A percentile compares a stretch with the other conserved stretches of the same genome.
These are phyloP conservation scores for Heterodera carotae DNA, from an alignment of 1,140 invertebrate genomes.

Conservation along the genomic window DNA sequence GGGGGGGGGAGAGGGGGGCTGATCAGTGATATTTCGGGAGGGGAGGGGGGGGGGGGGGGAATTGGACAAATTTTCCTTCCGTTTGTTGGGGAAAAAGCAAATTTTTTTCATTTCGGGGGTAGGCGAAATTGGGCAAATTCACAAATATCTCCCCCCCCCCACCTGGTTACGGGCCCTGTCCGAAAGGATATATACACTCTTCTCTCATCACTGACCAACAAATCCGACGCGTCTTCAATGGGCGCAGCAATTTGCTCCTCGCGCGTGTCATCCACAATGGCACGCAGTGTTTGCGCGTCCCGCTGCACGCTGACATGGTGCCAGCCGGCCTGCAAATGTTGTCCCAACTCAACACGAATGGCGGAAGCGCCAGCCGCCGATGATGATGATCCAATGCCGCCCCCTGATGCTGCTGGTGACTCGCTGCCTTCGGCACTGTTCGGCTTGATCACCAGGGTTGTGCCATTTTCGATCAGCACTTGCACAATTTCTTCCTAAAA, in stretches of 20 bases:
- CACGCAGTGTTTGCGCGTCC: conserved; percentile 61
- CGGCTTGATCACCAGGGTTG: conserved; percentile 36
- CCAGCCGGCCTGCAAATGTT: conserved; percentile 69
- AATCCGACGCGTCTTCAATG: conserved; percentile 26
- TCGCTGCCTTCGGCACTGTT: conserved; percentile 57
- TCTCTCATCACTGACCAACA: conserved; percentile 6
- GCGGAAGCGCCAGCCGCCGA: conserved; percentile 9
- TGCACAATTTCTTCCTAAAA: conserved; percentile 39
- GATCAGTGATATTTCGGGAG: too few species aligned
- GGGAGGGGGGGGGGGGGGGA: too few species aligned
- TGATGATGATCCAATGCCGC: too few species aligned
- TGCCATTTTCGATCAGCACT: conserved; percentile 26
- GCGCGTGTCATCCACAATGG: conserved; percentile 83
- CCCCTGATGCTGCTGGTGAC: too few species aligned
- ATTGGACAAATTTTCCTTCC: too few species aligned
- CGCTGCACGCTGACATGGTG: conserved; percentile 62
- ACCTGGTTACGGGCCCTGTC: too few species aligned
- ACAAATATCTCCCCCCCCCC: too few species aligned
- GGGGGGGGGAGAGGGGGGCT: too few species aligned
- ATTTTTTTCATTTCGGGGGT: too few species aligned
- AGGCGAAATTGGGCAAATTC: too few species aligned
- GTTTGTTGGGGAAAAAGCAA: too few species aligned
- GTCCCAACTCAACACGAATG: conserved; percentile 31
- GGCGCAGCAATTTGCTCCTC: conserved; percentile 65
- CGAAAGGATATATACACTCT: too few species aligned